Evolutionary conservation across 2,113 vertebrate genomes (phyloP), one percentile per base, ranked within the genome.

Genomic region (Pogonocichla stellata): DNA sequence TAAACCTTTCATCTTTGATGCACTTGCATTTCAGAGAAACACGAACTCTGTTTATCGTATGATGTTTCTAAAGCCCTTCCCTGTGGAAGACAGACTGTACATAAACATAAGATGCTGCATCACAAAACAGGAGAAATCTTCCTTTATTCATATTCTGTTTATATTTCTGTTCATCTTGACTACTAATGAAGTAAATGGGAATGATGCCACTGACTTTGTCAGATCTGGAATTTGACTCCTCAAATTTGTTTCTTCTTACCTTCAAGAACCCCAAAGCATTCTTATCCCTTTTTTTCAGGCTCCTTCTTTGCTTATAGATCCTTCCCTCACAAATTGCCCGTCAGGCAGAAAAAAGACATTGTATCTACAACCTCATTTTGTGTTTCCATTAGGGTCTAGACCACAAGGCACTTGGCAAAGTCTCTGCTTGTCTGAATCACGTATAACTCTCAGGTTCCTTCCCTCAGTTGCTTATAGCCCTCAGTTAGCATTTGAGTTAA

Each of bases 1-100:
- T 62, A 57, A 47, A 50, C 3, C 38, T 92, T 95, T 91, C 53
- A 93, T 86, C 62, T 82, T 38, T 53, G 28, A 42, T 51, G 29
- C 45, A 34, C 43, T 86, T 88, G 33, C 20, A 83, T 64, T 94
- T 88, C 92, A 91, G 50, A 91, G 58, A 86, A 71, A 80, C 14
- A 20, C 28, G 19, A 88, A 72, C 29, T 78, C 38, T 43, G 5
- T 65, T 81, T 86, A 65, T 50, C 0, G 0, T 57, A 58, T 9
- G 14, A 85, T 70, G 23, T 81, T 94, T 74, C 57, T 54, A 62
- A 74, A 92, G 51, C 11, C 7, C 3, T 85, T 92, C 29, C 23
- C 29, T 51, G 36, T 58, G 47, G 29, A 74, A 84, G 26, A 51
- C 15, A 81, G n/a, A 23, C 58, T 87, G 19, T 50, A 38, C 14